Evolutionary conservation across 2,888 invertebrate species (phyloP), one percentile per base, ranked within the genome.

Genomic region (Drosophila kambysellisi): DNA sequence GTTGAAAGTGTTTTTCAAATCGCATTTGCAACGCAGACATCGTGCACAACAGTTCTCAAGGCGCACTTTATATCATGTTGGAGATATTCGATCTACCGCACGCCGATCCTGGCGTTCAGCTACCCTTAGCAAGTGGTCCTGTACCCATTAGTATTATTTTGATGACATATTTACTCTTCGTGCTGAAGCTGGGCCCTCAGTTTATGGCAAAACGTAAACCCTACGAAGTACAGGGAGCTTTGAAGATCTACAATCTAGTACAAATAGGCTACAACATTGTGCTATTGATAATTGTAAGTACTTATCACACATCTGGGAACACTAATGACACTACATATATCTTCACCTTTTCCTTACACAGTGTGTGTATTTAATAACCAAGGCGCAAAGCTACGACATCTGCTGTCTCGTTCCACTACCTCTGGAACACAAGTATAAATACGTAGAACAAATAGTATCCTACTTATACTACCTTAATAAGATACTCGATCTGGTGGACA

Each of bases 401-500:
- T 17, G 0, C 17, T 39, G 48, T 29, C 25, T 29, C 8, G 7
- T 8, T 7, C 7, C 8, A 29, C 48, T 48, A 6, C 48, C 48
- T 8, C 15, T 7, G 48, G 48, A 48, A 1, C 48, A 48, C 29
- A 7, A 48, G 25, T 15, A 8, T 6, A 48, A 48, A 5, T 0
- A 48, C 48, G 8, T 17, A 25, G 48, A 48, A 15, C 48, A 29
- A 8, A 12, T 4, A 25, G 1, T 29, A 25, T 0, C 17, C 7
- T 48, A 48, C 4, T 5, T 29, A 4, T 48, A 43, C 20, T 43
- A 43, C 5, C 43, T 43, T 11, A 43, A 43, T 15, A 43, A 87
- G 52, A 11, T 83, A 2, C 5, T 81, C 0, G 88, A 87, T 57
- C 56, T 82, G 12, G 1, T 74, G 50, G 82, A 87, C 50, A 82